phyloP scores from a whole-genome alignment of 2,113 vertebrate species.

The Jaculus jaculus region DNA sequence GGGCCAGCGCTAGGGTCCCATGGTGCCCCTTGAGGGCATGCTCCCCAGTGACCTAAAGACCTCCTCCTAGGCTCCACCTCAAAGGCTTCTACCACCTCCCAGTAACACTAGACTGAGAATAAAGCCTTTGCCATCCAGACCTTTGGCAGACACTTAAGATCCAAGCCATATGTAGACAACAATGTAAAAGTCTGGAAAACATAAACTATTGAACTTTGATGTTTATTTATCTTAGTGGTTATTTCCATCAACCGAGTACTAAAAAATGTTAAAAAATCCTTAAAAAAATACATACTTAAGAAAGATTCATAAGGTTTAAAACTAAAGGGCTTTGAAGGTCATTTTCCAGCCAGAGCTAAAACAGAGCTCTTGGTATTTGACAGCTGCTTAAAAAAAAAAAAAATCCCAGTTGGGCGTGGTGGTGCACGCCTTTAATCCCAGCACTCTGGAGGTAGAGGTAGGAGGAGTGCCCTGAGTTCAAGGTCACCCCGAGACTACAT shows the following conservation, averaged over 20 bases:
- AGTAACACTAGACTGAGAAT: neutral
- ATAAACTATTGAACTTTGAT: constrained; percentile 21
- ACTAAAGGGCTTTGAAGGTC: constrained; percentile 43
- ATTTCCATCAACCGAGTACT: constrained; percentile 21
- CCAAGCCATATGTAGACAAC: neutral
- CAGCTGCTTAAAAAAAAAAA: too few species aligned
- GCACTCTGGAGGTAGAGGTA: too few species aligned
- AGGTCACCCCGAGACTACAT: too few species aligned
- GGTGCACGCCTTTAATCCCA: too few species aligned
- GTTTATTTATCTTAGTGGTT: constrained; percentile 27
- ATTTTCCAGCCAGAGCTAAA: constrained; percentile 23
- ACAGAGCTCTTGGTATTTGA: constrained; percentile 15
- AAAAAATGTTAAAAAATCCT: constrained; percentile 18
- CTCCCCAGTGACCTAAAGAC: neutral
- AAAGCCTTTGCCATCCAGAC: neutral
- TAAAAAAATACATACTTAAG: neutral
- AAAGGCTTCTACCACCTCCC: neutral
- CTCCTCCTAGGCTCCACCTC: neutral
- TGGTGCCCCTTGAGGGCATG: neutral
- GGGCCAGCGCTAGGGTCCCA: neutral
- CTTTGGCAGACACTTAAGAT: neutral
- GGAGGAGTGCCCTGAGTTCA: too few species aligned
- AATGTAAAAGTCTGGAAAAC: constrained; percentile 22
- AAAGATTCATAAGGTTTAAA: constrained; percentile 26
- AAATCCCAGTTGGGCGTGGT: too few species aligned